Evolutionary conservation across 1,140 invertebrate genomes (phyloP).

Genomic region (Lepidurus packardi): DNA sequence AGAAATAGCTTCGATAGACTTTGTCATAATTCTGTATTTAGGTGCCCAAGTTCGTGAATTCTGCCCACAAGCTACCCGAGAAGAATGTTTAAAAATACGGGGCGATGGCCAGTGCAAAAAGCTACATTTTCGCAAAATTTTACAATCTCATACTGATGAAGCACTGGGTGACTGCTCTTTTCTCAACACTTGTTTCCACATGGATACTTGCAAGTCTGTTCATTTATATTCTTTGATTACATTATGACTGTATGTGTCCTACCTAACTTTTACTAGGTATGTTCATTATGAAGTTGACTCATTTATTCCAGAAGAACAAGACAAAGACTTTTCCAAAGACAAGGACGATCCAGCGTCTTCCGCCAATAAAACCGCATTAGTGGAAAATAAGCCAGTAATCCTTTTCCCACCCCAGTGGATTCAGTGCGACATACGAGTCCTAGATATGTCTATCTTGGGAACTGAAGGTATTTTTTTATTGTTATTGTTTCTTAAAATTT

Average conservation of each 20-base stretch:
- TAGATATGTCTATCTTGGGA: slow-evolving; percentile 92
- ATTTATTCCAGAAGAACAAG: slow-evolving; percentile 46
- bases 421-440: slow-evolving; percentile 88
- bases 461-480: slow-evolving; percentile 36
- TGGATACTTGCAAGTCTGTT: slow-evolving; percentile 90
- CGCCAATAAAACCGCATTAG: slow-evolving; percentile 47
- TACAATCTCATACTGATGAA: slow-evolving; percentile 93
- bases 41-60: slow-evolving; percentile 85
- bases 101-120: slow-evolving; percentile 68
- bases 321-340: slow-evolving; percentile 35
- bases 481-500: neutral
- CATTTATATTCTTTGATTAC: slow-evolving; percentile 34
- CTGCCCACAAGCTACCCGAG: slow-evolving; percentile 87
- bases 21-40: slow-evolving; percentile 38
- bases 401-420: slow-evolving; percentile 91
- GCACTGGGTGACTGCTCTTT: slow-evolving; percentile 94
- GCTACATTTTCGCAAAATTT: slow-evolving; percentile 95
- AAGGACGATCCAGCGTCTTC: slow-evolving; percentile 26
- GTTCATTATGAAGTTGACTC: slow-evolving; percentile 89
- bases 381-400: slow-evolving; percentile 43
- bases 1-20: neutral
- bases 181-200: slow-evolving; percentile 96
- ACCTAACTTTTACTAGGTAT: slow-evolving; percentile 54
- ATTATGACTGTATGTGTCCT: slow-evolving; percentile 25
- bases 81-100: slow-evolving; percentile 69